These are phyloP conservation scores for Nansenia antarctica DNA, from an alignment of 2,113 vertebrate genomes.

Conservation along the genomic window DNA sequence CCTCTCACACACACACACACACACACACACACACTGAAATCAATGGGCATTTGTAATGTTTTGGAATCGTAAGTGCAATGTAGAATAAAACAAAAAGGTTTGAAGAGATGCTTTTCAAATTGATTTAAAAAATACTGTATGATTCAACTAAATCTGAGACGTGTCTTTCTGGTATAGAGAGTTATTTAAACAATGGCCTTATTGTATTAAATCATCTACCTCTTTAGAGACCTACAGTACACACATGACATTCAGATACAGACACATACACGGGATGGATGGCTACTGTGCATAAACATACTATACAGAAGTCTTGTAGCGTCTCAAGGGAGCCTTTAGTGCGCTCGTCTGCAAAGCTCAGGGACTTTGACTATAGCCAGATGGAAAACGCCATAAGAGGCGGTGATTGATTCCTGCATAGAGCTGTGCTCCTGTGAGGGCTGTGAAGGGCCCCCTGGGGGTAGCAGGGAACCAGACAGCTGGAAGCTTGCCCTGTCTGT, in stretches of 20 bases:
- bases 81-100: too few relatives aligned
- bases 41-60: conserved; percentile 42
- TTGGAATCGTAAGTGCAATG: conserved; percentile 27
- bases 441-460: background rate
- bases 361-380: background rate
- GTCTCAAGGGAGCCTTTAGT: background rate
- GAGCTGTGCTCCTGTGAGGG: background rate
- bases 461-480: background rate
- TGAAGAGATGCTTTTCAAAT: conserved; percentile 34
- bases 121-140: conserved; percentile 38
- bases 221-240: too few relatives aligned
- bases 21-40: background rate
- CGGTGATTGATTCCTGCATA: background rate
- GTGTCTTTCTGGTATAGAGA: background rate
- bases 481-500: background rate
- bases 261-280: too few relatives aligned
- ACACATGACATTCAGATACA: too few relatives aligned
- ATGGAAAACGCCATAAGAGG: background rate
- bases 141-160: background rate
- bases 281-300: too few relatives aligned
- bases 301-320: background rate
- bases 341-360: background rate
- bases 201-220: too few relatives aligned
- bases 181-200: background rate
- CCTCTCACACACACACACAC: conserved; percentile 9